A percentile compares a stretch with the other conserved stretches of the same genome.
These are phyloP conservation scores for Tenebrosternarchus preto DNA, from an alignment of 2,113 vertebrate genomes.

Conservation along the genomic window DNA sequence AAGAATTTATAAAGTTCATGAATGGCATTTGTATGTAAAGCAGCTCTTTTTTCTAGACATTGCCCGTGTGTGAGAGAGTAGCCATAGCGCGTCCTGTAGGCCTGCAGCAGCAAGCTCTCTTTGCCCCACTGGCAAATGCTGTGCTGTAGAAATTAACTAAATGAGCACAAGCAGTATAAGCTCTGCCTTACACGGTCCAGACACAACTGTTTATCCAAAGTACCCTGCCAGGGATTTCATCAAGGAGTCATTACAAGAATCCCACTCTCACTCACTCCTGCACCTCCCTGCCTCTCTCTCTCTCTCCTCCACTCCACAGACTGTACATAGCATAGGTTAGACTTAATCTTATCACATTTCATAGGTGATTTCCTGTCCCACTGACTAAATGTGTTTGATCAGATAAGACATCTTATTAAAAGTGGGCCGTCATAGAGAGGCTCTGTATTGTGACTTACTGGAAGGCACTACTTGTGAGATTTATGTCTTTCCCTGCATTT, in stretches of 20 bases:
- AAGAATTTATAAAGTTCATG: too few relatives aligned
- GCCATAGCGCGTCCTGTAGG: constrained; percentile 7
- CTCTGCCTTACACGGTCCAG: constrained; percentile 48
- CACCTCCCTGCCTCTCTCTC: constrained; percentile 11
- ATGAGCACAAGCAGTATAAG: constrained; percentile 42
- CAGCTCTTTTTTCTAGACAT: too few relatives aligned
- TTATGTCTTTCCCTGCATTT: constrained; percentile 14
- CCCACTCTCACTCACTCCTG: constrained; percentile 21
- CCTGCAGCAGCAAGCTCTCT: constrained; percentile 37
- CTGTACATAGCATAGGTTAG: constrained; percentile 17
- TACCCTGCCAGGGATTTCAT: constrained; percentile 53
- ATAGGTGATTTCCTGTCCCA: background rate
- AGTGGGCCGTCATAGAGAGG: background rate
- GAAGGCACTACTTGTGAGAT: background rate
- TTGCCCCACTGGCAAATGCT: constrained; percentile 46
- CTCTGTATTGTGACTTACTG: background rate
- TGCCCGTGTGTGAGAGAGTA: background rate
- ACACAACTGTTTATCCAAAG: constrained; percentile 57
- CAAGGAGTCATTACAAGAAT: constrained; percentile 51
- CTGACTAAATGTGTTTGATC: background rate
- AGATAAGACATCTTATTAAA: constrained; percentile 5
- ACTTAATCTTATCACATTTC: background rate
- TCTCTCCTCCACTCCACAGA: constrained; percentile 18
- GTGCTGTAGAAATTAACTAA: constrained; percentile 54
- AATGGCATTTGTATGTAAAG: too few relatives aligned